Base-by-base conservation (phyloP, 2,888 invertebrate species). In the Aromia moschata region DNA sequence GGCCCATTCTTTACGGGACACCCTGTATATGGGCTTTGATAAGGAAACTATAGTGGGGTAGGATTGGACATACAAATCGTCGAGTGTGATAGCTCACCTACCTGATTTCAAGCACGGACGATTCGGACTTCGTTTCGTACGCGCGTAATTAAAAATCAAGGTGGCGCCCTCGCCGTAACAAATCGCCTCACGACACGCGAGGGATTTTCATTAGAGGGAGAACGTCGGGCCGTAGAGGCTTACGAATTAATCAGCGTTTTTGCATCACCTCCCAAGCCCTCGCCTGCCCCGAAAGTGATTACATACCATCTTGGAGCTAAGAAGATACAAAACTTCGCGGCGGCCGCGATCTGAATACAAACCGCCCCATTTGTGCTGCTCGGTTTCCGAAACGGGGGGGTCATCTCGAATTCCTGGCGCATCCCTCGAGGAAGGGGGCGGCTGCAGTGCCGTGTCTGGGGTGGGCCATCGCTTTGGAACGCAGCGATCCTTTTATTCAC, bases 271-370 rank as follows among this genome's bases (percentile, higher is more conserved):
- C n/a, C 61, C 54, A 52, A 54, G 55, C 49, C 60, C 55, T 56
- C 59, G 57, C 64, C 63, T 63, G 63, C 67, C 63, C 70, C 69
- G 70, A 72, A 74, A 72, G 73, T 71, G 72, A 74, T 74, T 75
- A 75, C 72, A 71, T 69, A 74, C 73, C 74, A 73, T 75, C 74
- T 72, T 70, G 70, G 66, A 75, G 76, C 73, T 75, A 74, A 76
- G 75, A 77, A 78, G 78, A 78, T 77, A 78, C 77, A 78, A 76
- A 77, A 78, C 77, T 78, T 77, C 63, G 73, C 68, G 63, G 71
- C 58, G 64, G 60, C 63, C 62, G 60, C 70, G 74, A 73, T 72
- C 71, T 67, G 80, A 78, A 79, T 80, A 79, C 79, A 78, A 80
- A 80, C 75, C 68, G 75, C 71, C 71, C 72, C 70, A 79, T 80